These are phyloP conservation scores for Borostomias antarcticus DNA, from an alignment of 2,797 vertebrate genomes.

Conservation along the genomic window DNA sequence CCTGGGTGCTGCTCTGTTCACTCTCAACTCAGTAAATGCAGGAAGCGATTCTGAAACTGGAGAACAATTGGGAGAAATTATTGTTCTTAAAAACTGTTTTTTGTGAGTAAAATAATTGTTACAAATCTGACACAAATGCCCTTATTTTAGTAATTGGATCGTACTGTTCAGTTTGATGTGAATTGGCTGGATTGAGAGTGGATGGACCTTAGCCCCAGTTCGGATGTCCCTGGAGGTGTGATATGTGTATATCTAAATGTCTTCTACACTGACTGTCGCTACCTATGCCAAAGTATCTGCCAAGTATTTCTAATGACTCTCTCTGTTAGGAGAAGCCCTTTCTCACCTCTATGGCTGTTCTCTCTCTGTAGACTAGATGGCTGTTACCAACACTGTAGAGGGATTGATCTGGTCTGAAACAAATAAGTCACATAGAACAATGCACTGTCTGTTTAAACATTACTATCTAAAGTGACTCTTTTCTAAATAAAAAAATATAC, in stretches of 20 bases:
- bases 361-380: background rate
- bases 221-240: conserved; percentile 14
- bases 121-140: too few species aligned
- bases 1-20: background rate
- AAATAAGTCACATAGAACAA: conserved; percentile 61
- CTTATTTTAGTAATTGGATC: background rate
- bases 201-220: background rate
- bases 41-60: too few species aligned
- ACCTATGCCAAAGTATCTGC: conserved; percentile 81
- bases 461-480: conserved; percentile 65
- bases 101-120: too few species aligned
- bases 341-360: conserved; percentile 62
- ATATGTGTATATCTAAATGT: conserved; percentile 61
- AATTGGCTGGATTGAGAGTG: background rate
- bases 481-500: conserved; percentile 72
- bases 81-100: too few species aligned
- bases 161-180: background rate
- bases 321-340: background rate
- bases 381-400: conserved; percentile 49
- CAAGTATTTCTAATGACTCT: conserved; percentile 56
- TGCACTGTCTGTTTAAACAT: conserved; percentile 63
- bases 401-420: conserved; percentile 61
- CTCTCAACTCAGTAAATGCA: background rate
- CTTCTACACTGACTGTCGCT: conserved; percentile 67
- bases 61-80: too few species aligned